Evolutionary conservation across 2,113 vertebrate species (phyloP).

Genomic region (Chionomys nivalis): DNA sequence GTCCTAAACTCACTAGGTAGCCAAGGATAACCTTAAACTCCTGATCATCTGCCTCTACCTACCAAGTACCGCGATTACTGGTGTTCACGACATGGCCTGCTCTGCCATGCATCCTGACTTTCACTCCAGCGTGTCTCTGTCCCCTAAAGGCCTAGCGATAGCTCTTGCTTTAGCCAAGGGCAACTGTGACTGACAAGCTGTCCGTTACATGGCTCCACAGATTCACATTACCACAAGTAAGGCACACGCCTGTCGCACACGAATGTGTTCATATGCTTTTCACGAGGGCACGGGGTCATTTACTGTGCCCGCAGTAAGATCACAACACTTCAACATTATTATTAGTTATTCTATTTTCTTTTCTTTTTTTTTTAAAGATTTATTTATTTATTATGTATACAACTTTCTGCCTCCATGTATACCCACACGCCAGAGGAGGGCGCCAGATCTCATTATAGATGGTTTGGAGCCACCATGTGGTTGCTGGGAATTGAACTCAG

Average conservation of each 20-base stretch:
- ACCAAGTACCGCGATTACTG: not conserved
- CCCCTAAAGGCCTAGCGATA: not conserved
- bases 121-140: not conserved
- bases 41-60: not conserved
- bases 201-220: not conserved
- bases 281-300: not conserved
- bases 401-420: too few species aligned
- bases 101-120: not conserved
- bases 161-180: not conserved
- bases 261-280: not conserved
- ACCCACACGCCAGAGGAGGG: too few species aligned
- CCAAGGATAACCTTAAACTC: not conserved
- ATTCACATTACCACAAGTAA: not conserved
- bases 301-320: not conserved
- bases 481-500: too few species aligned
- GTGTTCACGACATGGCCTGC: not conserved
- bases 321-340: not conserved
- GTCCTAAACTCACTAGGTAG: not conserved
- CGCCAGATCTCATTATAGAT: too few species aligned
- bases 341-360: too few species aligned
- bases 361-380: too few species aligned
- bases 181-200: not conserved
- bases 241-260: not conserved
- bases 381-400: too few species aligned
- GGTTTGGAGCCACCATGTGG: too few species aligned